Base-by-base conservation (phyloP, 2,113 vertebrate species). In the Chrysochloris asiatica region DNA sequence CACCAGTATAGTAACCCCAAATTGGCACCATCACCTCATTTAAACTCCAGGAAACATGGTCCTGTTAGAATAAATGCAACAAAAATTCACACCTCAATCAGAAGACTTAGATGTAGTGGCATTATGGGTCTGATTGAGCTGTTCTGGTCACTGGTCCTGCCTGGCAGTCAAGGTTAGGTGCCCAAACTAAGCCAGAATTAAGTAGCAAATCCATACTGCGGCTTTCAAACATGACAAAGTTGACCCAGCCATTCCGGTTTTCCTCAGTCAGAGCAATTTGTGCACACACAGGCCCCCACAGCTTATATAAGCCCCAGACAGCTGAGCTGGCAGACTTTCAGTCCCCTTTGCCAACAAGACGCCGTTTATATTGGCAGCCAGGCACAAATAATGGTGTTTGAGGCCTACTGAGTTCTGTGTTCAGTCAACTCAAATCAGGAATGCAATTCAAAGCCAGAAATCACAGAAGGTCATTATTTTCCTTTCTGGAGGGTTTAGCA, bases 361-460 rank as follows among this genome's bases (percentile, higher is more conserved):
- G 24, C 56, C 26, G 1, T 71, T 84, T 67, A 12, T 56, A 41
- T 38, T 69, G 47, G 90, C 80, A 84, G 38, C 16, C 50, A 59
- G 45, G 28, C 50, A 90, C 56, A 8, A 45, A 17, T 54, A 48
- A 72, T 43, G 85, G 41, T 56, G 22, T 63, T 63, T 67, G 59
- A 80, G 73, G 88, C 72, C 38, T 65, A 36, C 33, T 41, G 41
- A 86, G 72, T 11, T 69, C 54, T 86, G 54, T 89, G 69, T 89
- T 79, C n/a, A 17, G 17, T 92, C 75, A 88, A 48, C 59, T 75
- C 43, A 86, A 59, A 73, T 77, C 88, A 91, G 61, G 80, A 88
- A 61, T 24, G 71, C 50, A 69, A 83, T 21, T 72, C 17, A 9
- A 86, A 73, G 30, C 54, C 69, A 69, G 86, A 82, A 90, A 71